A percentile compares a stretch with the other conserved stretches of the same genome.
Conservation (phyloP, 2,888 invertebrate species). For the Neocrepidodera transversa region DNA sequence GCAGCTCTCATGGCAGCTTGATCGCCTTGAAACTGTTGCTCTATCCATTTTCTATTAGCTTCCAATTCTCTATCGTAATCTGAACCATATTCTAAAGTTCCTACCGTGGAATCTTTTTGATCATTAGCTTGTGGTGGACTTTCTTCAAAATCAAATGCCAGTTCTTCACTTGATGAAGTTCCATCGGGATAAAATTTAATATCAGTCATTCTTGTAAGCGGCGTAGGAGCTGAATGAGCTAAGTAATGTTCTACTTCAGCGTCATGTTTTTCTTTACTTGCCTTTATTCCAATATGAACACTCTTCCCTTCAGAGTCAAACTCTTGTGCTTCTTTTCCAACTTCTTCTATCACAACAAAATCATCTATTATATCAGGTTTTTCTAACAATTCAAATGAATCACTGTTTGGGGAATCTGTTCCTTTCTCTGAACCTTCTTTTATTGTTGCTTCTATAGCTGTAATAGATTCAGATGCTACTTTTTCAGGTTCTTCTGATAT, state of each 20-base stretch:
- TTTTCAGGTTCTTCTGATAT: conserved; percentile 66
- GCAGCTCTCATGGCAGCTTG: conserved; percentile 67
- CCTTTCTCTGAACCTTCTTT: conserved; percentile 60
- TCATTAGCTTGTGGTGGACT: conserved; percentile 63
- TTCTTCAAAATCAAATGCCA: conserved; percentile 75
- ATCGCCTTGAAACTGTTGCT: conserved; percentile 85
- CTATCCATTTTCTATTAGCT: conserved; percentile 86
- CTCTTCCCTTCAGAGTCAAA: conserved; percentile 84
- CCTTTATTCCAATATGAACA: conserved; percentile 66
- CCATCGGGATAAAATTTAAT: conserved; percentile 62
- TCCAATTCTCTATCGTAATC: conserved; percentile 69
- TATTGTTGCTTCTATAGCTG: conserved; percentile 68
- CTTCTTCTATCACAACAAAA: conserved; percentile 87
- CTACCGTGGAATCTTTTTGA: conserved; percentile 54
- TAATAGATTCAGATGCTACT: conserved; percentile 62
- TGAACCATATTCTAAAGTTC: conserved; percentile 57
- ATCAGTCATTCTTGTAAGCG: conserved; percentile 62
- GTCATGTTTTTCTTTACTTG: conserved; percentile 68
- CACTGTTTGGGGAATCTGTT: conserved; percentile 77
- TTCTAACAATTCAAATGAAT: conserved; percentile 87
- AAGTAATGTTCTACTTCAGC: conserved; percentile 77
- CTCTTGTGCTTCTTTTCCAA: conserved; percentile 85
- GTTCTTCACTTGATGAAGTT: conserved; percentile 67
- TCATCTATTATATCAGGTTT: conserved; percentile 88
- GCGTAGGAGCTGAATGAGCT: conserved; percentile 73